A percentile compares a stretch with the other conserved stretches of the same genome.
Evolutionary conservation across 2,113 vertebrate species (phyloP).

Genomic region (Turdus rufiventris): DNA sequence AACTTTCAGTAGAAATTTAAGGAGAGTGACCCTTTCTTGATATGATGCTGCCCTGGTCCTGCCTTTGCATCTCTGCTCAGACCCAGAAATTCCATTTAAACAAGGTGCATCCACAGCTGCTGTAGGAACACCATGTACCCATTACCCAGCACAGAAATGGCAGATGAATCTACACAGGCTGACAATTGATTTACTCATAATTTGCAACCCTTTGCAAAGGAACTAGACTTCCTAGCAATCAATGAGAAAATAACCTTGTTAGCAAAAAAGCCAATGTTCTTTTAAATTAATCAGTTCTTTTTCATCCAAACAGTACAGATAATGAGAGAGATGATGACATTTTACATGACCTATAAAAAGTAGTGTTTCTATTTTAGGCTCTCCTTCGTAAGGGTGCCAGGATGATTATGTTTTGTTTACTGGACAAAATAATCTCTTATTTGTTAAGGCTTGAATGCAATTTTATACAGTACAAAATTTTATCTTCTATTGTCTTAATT

Average conservation of each 20-base stretch:
- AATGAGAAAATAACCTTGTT: constrained; percentile 31
- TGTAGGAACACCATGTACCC: not conserved
- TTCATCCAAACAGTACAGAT: constrained; percentile 52
- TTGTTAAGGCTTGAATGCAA: constrained; percentile 39
- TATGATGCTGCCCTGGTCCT: rapidly evolving
- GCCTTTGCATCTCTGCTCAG: not conserved
- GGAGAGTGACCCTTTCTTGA: rapidly evolving
- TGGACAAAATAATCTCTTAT: constrained; percentile 61
- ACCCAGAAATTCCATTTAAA: not conserved
- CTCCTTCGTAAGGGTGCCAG: constrained; percentile 19
- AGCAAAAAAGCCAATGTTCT: constrained; percentile 42
- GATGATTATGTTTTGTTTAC: constrained; percentile 59
- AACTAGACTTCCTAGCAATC: not conserved
- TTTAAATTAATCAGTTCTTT: constrained; percentile 57
- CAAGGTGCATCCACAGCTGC: not conserved
- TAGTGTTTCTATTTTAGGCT: constrained; percentile 46
- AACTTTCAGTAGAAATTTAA: not conserved
- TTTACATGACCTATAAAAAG: constrained; percentile 50
- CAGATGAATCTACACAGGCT: not conserved
- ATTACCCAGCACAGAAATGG: not conserved
- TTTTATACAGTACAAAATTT: constrained; percentile 38
- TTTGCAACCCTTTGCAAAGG: not conserved
- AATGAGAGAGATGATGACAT: constrained; percentile 49
- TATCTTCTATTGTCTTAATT: constrained; percentile 44
- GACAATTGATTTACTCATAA: constrained; percentile 9